Evolutionary conservation across 2,797 vertebrate genomes (phyloP), one percentile per base, ranked within the genome.

Genomic region (Xiphorhynchus erythropygius): DNA sequence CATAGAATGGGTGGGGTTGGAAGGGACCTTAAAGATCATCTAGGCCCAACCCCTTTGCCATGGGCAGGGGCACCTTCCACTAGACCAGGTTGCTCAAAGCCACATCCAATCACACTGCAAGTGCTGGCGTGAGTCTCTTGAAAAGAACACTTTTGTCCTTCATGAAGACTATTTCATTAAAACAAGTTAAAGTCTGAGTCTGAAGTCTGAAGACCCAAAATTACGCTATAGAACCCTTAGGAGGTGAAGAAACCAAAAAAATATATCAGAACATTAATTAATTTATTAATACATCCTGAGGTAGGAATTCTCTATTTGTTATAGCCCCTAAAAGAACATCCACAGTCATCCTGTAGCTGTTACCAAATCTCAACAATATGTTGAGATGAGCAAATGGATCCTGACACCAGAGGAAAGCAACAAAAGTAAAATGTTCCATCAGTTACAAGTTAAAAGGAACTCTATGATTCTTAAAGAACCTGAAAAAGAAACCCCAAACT

Each of bases 391-490:
- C 49, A 94, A 94, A 92, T 23, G 47, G 35, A 82, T 81, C 57
- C 42, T 93, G 96, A 95, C 89, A 94, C 67, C n/a, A 95, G 95
- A 87, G 68, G 78, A 94, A 94, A 96, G 92, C 83, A 93, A 87
- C 53, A 62, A 97, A 98, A 97, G 92, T 96, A 97, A 98, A 89
- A 98, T 98, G 84, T 97, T 94, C 78, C 97, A 94, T 97, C 91
- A 97, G 92, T 82, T 91, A 89, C 79, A 87, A 46, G 42, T 70
- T 95, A 98, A 97, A 75, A 97, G 93, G 90, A 91, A 94, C 93
- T 94, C 47, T 91, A 67, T 93, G 93, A 93, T 67, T 96, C 94
- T 96, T 85, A 62, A 93, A 57, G 41, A 85, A 91, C 88, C 41
- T 93, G 79, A 96, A 87, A 95, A 32, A 46, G 35, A 5, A 94